A percentile compares a stretch with the other conserved stretches of the same genome.
Conservation (phyloP, 2,113 vertebrate genomes). For the Eidolon helvum region DNA sequence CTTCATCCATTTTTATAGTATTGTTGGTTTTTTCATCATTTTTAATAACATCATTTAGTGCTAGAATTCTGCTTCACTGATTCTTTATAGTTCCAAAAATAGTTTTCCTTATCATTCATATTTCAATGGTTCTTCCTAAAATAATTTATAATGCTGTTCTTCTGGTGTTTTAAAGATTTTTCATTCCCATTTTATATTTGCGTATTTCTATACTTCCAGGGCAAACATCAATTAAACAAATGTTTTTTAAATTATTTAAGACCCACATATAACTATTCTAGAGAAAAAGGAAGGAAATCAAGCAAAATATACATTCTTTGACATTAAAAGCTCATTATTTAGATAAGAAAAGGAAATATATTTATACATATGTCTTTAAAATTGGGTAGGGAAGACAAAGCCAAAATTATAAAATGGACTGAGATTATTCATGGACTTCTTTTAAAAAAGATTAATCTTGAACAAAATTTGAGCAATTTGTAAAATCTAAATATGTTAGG, state of each 20-base stretch:
- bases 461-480: neutral
- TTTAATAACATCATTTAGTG: constrained; percentile 2
- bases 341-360: neutral
- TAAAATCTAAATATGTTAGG: neutral
- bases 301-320: constrained; percentile 18
- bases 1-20: neutral
- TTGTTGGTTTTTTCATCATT: constrained; percentile 20
- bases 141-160: constrained; percentile 19
- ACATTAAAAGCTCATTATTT: neutral
- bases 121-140: constrained; percentile 38
- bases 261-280: neutral
- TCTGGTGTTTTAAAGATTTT: constrained; percentile 14
- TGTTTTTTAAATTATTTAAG: constrained; percentile 1
- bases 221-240: constrained; percentile 9
- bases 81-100: constrained; percentile 28
- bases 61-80: constrained; percentile 9
- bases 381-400: neutral
- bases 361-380: neutral
- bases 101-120: constrained; percentile 22
- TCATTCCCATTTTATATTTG: constrained; percentile 24
- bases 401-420: constrained; percentile 18
- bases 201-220: neutral
- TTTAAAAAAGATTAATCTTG: neutral
- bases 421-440: constrained; percentile 4
- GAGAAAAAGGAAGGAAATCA: neutral